Conservation (phyloP, 37 sponge, comb jelly and placozoan species). For the Hexactinellida sp. region DNA sequence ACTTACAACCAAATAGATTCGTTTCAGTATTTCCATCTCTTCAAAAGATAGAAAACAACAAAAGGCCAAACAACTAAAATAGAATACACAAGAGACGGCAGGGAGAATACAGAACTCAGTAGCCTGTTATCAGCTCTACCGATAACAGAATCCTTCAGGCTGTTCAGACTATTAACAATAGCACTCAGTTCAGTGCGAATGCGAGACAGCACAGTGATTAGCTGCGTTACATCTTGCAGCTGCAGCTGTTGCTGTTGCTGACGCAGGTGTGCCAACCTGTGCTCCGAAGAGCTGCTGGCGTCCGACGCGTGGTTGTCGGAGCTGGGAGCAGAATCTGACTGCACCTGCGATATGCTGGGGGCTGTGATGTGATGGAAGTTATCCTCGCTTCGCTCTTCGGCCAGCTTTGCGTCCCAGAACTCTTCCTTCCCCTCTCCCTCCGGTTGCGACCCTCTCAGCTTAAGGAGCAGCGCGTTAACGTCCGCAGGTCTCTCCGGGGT, state of each 20-base stretch:
- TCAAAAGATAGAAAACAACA: background rate
- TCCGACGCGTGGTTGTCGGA: background rate
- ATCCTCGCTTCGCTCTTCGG: background rate
- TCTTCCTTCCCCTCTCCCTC: slow-evolving; percentile 1
- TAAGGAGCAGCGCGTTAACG: background rate
- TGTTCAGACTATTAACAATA: background rate
- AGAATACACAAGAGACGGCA: background rate
- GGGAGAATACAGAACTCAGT: background rate
- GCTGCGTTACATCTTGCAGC: background rate
- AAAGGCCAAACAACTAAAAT: background rate
- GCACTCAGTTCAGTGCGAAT: background rate
- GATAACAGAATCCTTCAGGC: background rate
- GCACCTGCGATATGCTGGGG: background rate
- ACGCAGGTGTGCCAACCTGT: background rate
- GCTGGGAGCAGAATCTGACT: background rate
- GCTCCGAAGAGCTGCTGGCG: background rate
- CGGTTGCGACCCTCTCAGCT: background rate
- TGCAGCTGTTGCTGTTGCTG: background rate
- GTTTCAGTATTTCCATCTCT: background rate
- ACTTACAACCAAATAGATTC: too few relatives aligned
- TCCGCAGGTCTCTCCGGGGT: background rate
- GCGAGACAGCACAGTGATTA: background rate
- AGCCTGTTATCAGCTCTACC: background rate
- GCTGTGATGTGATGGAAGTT: background rate
- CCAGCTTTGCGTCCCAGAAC: background rate